Evolutionary conservation across 2,113 vertebrate species (phyloP).

Genomic region (Indicator indicator): DNA sequence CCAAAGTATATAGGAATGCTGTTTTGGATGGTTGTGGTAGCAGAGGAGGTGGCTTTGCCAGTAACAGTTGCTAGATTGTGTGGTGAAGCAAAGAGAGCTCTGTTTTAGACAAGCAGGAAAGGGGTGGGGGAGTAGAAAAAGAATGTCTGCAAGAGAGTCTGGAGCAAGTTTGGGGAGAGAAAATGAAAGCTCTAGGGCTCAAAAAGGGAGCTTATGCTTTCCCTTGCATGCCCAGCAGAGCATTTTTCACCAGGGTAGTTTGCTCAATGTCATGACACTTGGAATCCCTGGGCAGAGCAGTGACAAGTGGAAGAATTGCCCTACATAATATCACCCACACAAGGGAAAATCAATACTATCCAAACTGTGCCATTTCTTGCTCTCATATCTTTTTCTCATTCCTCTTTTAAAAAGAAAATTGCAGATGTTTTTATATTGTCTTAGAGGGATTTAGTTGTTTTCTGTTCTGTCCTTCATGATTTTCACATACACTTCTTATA

Average conservation of each 20-base stretch:
- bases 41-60: constrained; percentile 46
- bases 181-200: neutral
- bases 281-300: neutral
- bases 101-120: constrained; percentile 46
- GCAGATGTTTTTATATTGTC: neutral
- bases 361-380: neutral
- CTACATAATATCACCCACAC: neutral
- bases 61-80: constrained; percentile 63
- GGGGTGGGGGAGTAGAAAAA: neutral
- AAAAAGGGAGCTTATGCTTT: neutral
- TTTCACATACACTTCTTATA: neutral
- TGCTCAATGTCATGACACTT: neutral
- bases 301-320: constrained; percentile 53
- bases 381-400: constrained; percentile 18
- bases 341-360: neutral
- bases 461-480: neutral
- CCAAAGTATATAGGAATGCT: neutral
- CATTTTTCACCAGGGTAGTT: neutral
- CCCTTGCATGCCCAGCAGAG: neutral
- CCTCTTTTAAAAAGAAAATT: neutral
- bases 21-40: constrained; percentile 25
- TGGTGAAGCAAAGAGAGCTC: constrained; percentile 38
- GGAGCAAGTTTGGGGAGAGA: neutral
- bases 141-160: constrained; percentile 31
- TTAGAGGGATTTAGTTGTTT: neutral